Conservation (phyloP, 2,888 invertebrate species). For the Spatulosminthurus flaviceps region DNA sequence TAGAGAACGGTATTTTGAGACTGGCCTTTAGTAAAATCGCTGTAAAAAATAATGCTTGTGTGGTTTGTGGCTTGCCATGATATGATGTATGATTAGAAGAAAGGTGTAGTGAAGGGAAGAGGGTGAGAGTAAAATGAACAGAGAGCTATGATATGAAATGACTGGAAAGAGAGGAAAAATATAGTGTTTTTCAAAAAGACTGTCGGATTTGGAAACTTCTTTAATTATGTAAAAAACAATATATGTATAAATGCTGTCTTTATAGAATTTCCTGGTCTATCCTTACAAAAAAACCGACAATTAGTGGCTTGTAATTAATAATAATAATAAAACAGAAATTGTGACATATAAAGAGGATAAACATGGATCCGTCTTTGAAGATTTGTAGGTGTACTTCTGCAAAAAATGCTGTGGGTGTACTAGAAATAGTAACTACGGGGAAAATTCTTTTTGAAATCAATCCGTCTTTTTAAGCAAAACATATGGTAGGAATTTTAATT, state of each 20-base stretch:
- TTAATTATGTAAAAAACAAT: too few species aligned
- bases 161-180: background rate
- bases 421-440: background rate
- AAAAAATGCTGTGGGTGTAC: background rate
- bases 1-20: too few species aligned
- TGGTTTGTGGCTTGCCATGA: too few species aligned
- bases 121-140: background rate
- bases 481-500: background rate
- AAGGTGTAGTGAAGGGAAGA: too few species aligned
- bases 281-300: slow-evolving; percentile 7
- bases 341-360: slow-evolving; percentile 2
- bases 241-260: too few species aligned
- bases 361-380: background rate
- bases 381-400: background rate
- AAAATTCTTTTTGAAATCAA: slow-evolving; percentile 5
- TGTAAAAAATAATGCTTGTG: too few species aligned
- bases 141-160: background rate
- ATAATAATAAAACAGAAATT: too few species aligned
- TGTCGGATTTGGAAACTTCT: slow-evolving; percentile 2
- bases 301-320: slow-evolving; percentile 12
- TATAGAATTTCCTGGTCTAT: background rate
- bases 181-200: slow-evolving; percentile 14
- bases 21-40: too few species aligned
- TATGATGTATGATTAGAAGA: too few species aligned
- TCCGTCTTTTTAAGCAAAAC: background rate